Evolutionary conservation across 2,888 invertebrate genomes (phyloP), one percentile per base, ranked within the genome.

Genomic region (Tetranychus piercei): DNA sequence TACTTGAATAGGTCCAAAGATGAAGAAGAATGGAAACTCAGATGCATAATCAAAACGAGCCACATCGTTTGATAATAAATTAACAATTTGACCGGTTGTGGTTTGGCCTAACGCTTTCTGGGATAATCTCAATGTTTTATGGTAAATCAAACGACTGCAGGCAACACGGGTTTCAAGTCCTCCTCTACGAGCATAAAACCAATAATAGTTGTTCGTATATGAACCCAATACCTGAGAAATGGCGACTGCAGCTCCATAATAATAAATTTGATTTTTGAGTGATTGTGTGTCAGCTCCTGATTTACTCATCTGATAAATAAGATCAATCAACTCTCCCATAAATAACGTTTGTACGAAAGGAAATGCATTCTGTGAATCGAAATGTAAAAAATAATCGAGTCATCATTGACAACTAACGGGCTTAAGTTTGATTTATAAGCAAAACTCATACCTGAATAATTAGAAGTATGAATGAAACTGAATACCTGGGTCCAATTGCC

Each of bases 31-130:
- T 20, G 34, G 22, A 23, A 69, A 69, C 20, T 23, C 22, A 22
- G n/a, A 77, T 78, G 84, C 84, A 80, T 81, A 81, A 82, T 96
- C 96, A 82, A 96, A 93, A 73, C 90, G 87, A 80, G 90, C 90
- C 77, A 95, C 91, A 83, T 97, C 96, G 81, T 95, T 96, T 1
- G 95, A 93, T 76, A 97, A 84, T 18, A 95, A 86, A 82, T 95
- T 95, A 55, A 95, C 92, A 75, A 95, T 88, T 82, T 94, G 92
- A 0, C 94, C 95, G 0, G 90, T 88, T 0, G 93, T 90, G 0
- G 90, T 93, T 81, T 92, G 88, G 7, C 89, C 90, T 72, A 93
- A 84, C 1, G 94, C 91, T 6, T 88, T 88, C 82, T 90, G 90
- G 75, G 90, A 90, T 44, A 77, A 73, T 22, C 66, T 44, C 18